Conservation (phyloP, 1,140 invertebrate genomes). For the Watersipora subatra region DNA sequence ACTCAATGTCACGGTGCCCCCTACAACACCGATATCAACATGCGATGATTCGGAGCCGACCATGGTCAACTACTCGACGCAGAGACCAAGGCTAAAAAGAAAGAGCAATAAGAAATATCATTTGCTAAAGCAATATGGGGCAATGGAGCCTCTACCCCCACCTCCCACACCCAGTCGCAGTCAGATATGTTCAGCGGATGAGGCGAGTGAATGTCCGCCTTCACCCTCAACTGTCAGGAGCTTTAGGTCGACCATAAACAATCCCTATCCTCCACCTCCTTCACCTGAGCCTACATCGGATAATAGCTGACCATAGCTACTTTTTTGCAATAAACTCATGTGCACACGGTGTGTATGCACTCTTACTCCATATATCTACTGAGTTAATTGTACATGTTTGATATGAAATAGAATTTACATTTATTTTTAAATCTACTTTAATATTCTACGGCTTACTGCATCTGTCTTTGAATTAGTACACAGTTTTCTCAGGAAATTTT, state of each 20-base stretch:
- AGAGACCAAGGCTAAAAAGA: background rate
- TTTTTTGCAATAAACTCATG: too few species aligned
- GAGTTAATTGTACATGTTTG: too few species aligned
- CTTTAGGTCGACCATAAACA: slow-evolving; percentile 35
- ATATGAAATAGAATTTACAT: too few species aligned
- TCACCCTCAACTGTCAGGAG: slow-evolving; percentile 55
- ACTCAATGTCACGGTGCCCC: slow-evolving; percentile 70
- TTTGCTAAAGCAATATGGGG: slow-evolving; percentile 45
- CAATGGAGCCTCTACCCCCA: slow-evolving; percentile 58
- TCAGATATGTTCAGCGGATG: slow-evolving; percentile 48
- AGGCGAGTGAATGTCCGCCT: slow-evolving; percentile 52
- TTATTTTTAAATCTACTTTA: too few species aligned
- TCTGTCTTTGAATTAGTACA: too few species aligned
- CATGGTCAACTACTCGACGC: background rate
- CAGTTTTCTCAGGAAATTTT: too few species aligned
- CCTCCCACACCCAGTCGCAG: slow-evolving; percentile 60
- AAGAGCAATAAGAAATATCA: slow-evolving; percentile 9
- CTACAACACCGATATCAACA: slow-evolving; percentile 83
- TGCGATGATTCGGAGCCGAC: slow-evolving; percentile 57
- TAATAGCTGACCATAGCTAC: slow-evolving; percentile 2
- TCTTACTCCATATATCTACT: too few species aligned
- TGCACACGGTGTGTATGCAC: too few species aligned
- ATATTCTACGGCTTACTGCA: too few species aligned
- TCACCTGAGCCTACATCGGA: slow-evolving; percentile 44
- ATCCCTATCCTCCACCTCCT: slow-evolving; percentile 59